Conservation (phyloP, 2,888 invertebrate species). For the Lysandra bellargus region DNA sequence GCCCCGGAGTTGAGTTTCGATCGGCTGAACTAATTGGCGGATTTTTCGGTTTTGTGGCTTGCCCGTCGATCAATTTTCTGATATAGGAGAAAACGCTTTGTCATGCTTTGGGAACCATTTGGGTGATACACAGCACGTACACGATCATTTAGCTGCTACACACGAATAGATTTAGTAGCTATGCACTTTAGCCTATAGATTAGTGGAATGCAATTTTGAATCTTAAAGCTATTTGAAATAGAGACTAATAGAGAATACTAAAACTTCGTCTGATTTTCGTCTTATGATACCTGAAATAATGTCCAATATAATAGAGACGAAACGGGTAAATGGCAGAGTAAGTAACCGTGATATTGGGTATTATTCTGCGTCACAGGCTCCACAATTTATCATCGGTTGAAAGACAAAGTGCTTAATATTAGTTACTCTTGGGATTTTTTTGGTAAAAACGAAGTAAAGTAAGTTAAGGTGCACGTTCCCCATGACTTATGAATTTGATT, state of each 20-base stretch:
- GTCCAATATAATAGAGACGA: slow-evolving; percentile 8
- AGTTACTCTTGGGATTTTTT: not conserved
- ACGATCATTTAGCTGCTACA: slow-evolving; percentile 63
- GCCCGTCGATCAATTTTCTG: slow-evolving; percentile 20
- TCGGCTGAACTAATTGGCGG: not conserved
- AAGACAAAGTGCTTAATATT: slow-evolving; percentile 36
- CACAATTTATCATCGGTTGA: slow-evolving; percentile 54
- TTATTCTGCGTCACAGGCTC: slow-evolving; percentile 57
- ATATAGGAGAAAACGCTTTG: slow-evolving; percentile 50
- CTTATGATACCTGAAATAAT: slow-evolving; percentile 25
- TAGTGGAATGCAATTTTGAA: slow-evolving; percentile 28
- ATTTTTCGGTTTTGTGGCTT: not conserved
- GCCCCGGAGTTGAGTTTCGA: not conserved
- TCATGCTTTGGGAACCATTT: slow-evolving; percentile 67
- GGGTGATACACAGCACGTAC: slow-evolving; percentile 75
- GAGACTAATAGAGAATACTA: not conserved
- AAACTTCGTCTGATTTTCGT: not conserved
- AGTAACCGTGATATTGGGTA: slow-evolving; percentile 63
- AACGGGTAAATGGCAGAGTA: slow-evolving; percentile 47
- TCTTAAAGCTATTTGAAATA: not conserved
- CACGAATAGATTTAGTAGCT: slow-evolving; percentile 52
- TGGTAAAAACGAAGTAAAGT: not conserved
- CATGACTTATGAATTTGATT: no score
- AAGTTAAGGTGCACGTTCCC: not conserved
- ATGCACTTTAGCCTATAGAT: slow-evolving; percentile 63